Conservation (phyloP, 2,113 vertebrate genomes). For the Chlorodrepanis virens region DNA sequence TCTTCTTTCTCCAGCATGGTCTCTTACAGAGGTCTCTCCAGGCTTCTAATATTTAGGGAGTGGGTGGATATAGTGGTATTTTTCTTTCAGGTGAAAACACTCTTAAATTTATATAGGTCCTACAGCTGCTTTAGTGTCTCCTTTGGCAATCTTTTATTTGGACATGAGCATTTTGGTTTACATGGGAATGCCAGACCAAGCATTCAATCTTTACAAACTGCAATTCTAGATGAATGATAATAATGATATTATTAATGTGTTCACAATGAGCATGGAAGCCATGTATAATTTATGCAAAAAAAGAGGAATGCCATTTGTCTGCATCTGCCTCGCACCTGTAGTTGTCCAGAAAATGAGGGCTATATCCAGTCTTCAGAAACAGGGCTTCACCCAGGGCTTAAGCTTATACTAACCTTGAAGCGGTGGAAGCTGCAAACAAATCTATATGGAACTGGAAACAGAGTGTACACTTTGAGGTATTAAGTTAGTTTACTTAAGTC, state of each 20-base stretch:
- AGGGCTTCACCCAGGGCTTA: not conserved
- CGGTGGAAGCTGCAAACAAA: not conserved
- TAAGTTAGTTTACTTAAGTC: not conserved
- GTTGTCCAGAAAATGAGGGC: not conserved
- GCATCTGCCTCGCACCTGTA: not conserved
- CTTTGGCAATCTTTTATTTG: not conserved
- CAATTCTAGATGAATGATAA: not conserved
- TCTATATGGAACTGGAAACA: not conserved
- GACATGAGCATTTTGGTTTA: not conserved
- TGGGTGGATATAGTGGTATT: no score
- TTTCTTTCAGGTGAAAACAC: not conserved
- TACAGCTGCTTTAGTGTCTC: not conserved
- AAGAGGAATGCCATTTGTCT: not conserved
- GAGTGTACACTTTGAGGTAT: not conserved
- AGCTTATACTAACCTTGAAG: not conserved
- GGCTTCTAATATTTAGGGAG: not conserved
- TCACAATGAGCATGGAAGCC: not conserved
- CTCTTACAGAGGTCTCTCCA: not conserved
- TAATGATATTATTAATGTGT: not conserved
- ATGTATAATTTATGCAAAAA: not conserved
- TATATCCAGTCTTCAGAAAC: not conserved
- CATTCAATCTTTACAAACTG: not conserved
- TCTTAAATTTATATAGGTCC: not conserved
- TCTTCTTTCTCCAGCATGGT: not conserved
- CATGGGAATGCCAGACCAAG: rapidly evolving